Evolutionary conservation across 2,113 vertebrate species (phyloP).

Genomic region (Trematomus loennbergii): DNA sequence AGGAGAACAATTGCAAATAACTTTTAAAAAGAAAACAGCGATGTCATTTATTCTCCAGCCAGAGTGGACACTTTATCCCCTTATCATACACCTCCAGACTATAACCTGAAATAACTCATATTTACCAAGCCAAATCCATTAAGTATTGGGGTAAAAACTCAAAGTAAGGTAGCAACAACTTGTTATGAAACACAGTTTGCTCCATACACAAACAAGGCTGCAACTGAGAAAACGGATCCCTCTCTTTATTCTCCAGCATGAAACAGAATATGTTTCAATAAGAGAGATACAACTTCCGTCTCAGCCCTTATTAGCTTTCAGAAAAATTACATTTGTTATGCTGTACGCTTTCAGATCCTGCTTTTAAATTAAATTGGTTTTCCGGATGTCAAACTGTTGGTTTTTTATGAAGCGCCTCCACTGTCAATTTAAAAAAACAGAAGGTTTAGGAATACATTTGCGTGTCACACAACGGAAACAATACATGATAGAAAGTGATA

Average conservation of each 20-base stretch:
- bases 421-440: background rate
- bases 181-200: no score
- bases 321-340: background rate
- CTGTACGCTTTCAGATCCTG: background rate
- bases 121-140: no score
- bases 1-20: no score
- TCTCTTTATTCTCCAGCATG: background rate
- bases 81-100: no score
- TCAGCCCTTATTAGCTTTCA: constrained; percentile 23
- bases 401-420: background rate
- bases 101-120: no score
- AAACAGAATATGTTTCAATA: constrained; percentile 6
- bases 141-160: no score
- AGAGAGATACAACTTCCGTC: constrained; percentile 12
- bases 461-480: background rate
- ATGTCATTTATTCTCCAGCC: no score
- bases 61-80: no score
- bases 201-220: background rate
- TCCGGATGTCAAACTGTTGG: background rate
- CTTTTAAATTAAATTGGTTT: background rate
- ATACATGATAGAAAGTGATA: constrained; percentile 5
- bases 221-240: constrained; percentile 16
- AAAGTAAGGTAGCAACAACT: no score
- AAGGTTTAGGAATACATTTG: background rate
- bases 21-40: no score